These are phyloP conservation scores for Thalassophryne amazonica DNA, from an alignment of 2,797 vertebrate species.

Conservation along the genomic window DNA sequence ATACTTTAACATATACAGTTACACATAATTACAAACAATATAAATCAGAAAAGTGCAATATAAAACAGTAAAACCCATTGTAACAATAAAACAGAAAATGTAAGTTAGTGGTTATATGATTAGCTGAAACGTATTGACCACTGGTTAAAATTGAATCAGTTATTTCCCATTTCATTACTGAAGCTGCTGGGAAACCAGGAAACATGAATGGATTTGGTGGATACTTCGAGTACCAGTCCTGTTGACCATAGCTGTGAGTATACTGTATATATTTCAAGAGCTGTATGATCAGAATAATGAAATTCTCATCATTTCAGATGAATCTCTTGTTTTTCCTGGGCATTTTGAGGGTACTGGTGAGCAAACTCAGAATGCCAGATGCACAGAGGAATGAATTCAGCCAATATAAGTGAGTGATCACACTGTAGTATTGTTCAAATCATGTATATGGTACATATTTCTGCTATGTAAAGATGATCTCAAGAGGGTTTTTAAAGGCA, in stretches of 20 bases:
- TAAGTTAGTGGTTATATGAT: no score
- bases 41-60: no score
- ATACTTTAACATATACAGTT: no score
- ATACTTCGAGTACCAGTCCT: constrained; percentile 90
- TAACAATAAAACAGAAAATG: no score
- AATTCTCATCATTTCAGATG: constrained; percentile 72
- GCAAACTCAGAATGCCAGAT: constrained; percentile 86
- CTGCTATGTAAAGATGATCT: not conserved
- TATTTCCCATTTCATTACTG: not conserved
- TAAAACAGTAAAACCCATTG: no score
- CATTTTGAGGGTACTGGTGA: constrained; percentile 88
- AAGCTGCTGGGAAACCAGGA: constrained; percentile 93
- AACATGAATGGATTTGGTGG: constrained; percentile 87
- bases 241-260: constrained; percentile 86
- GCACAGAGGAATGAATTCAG: constrained; percentile 82
- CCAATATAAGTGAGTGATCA: constrained; percentile 86
- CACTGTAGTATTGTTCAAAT: not conserved
- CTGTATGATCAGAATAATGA: no score
- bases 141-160: no score
- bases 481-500: not conserved
- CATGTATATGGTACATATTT: no score
- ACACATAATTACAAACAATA: no score
- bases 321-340: constrained; percentile 91
- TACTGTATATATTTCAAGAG: not conserved
- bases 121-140: no score